Percentiles rank a stretch among this genome's conserved stretches.
phyloP scores from a whole-genome alignment of 2,888 invertebrate genomes.

The Lampropteryx suffumata region DNA sequence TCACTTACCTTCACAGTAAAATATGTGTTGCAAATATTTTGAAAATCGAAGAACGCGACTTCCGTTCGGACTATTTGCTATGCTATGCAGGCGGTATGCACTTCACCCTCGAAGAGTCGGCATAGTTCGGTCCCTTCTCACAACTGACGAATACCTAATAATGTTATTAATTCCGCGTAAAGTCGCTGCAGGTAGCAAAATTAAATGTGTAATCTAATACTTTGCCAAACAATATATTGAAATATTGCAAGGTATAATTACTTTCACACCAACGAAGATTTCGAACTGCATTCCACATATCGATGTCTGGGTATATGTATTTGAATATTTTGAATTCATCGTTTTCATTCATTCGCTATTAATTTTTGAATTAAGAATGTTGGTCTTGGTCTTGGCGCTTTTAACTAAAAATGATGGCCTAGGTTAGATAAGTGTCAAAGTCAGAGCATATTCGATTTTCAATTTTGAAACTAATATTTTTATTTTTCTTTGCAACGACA shows the following conservation, averaged over 20 bases:
- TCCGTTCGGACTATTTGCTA: conserved; percentile 37
- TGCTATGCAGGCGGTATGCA: conserved; percentile 30
- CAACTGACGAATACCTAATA: conserved; percentile 21
- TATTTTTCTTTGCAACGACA: conserved; percentile 8
- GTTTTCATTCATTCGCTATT: neutral
- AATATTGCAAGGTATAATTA: too few species aligned
- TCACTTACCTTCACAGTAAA: neutral
- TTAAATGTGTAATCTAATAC: conserved; percentile 9
- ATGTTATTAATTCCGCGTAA: conserved; percentile 20
- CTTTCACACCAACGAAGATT: too few species aligned
- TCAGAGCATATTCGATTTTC: conserved; percentile 10
- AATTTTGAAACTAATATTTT: conserved; percentile 1
- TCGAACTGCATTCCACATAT: too few species aligned
- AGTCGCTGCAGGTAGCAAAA: conserved; percentile 15
- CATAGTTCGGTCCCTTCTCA: conserved; percentile 44
- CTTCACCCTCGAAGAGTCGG: conserved; percentile 41
- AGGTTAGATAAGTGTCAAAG: too few species aligned
- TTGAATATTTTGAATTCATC: neutral
- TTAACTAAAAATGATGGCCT: neutral
- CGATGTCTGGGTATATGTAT: too few species aligned
- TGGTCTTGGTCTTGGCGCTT: too few species aligned
- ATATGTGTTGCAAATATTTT: conserved; percentile 1
- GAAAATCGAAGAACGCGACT: conserved; percentile 21
- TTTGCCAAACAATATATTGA: neutral
- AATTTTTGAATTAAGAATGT: neutral